These are phyloP conservation scores for Acanthacorydalis orientalis DNA, from an alignment of 2,888 invertebrate species.

Conservation along the genomic window DNA sequence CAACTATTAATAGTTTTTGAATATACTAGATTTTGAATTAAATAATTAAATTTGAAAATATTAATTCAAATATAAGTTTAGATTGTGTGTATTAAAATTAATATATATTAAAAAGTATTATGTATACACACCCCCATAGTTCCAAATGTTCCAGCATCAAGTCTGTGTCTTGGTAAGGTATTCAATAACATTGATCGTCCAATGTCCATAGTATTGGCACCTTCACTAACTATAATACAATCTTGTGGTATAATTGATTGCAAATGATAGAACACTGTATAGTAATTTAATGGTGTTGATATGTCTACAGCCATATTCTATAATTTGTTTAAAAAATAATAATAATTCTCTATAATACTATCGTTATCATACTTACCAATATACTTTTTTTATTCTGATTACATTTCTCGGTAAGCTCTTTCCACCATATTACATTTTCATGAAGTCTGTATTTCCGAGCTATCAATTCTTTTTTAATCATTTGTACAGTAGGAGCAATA, in stretches of 20 bases:
- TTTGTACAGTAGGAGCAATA: slow-evolving; percentile 51
- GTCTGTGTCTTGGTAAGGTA: slow-evolving; percentile 63
- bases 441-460: slow-evolving; percentile 39
- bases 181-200: slow-evolving; percentile 81
- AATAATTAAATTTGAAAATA: not conserved
- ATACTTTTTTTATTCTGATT: slow-evolving; percentile 54
- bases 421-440: slow-evolving; percentile 58
- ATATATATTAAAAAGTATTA: too few relatives aligned
- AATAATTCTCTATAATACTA: not conserved
- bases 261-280: slow-evolving; percentile 75
- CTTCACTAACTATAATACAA: slow-evolving; percentile 87
- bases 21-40: not conserved
- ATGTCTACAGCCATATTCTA: slow-evolving; percentile 51
- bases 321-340: slow-evolving; percentile 8
- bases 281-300: slow-evolving; percentile 77
- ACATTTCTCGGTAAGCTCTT: slow-evolving; percentile 47
- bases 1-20: slow-evolving; percentile 2
- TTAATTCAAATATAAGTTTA: too few relatives aligned
- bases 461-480: slow-evolving; percentile 40
- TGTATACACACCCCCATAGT: slow-evolving; percentile 65
- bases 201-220: slow-evolving; percentile 98
- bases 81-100: too few relatives aligned
- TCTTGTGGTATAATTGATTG: slow-evolving; percentile 61
- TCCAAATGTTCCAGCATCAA: slow-evolving; percentile 94
- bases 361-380: slow-evolving; percentile 28